Evolutionary conservation across 2,113 vertebrate species (phyloP).

Genomic region (Gymnorhina tibicen): DNA sequence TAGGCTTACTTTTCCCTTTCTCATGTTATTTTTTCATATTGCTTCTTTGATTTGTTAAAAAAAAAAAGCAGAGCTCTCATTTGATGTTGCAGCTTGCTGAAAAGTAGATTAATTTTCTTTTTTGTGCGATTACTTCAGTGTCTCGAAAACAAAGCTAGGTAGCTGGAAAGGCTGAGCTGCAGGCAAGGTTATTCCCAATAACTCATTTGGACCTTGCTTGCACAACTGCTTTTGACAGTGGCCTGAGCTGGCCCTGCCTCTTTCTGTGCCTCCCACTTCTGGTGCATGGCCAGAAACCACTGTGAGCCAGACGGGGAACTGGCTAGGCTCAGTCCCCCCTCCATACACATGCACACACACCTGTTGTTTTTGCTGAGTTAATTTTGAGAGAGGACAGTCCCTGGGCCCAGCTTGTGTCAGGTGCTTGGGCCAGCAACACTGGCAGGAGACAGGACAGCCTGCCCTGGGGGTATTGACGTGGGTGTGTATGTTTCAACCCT

Average conservation of each 20-base stretch:
- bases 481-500: not conserved
- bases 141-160: not conserved
- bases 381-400: not conserved
- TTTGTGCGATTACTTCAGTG: not conserved
- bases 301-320: not conserved
- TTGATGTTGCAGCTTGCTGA: not conserved
- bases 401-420: not conserved
- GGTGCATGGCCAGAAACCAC: not conserved
- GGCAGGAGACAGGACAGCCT: not conserved
- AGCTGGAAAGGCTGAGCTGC: not conserved
- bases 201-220: not conserved
- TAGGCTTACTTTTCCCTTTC: not conserved
- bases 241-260: not conserved
- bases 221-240: not conserved
- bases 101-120: not conserved
- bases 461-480: fast-evolving
- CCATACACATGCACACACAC: not conserved
- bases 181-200: not conserved
- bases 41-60: not conserved
- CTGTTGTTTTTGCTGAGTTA: not conserved
- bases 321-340: not conserved
- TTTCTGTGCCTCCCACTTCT: not conserved
- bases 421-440: not conserved
- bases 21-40: not conserved
- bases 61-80: not conserved